Base-by-base conservation (phyloP, 2,888 invertebrate genomes). In the Anarsia innoxiella region DNA sequence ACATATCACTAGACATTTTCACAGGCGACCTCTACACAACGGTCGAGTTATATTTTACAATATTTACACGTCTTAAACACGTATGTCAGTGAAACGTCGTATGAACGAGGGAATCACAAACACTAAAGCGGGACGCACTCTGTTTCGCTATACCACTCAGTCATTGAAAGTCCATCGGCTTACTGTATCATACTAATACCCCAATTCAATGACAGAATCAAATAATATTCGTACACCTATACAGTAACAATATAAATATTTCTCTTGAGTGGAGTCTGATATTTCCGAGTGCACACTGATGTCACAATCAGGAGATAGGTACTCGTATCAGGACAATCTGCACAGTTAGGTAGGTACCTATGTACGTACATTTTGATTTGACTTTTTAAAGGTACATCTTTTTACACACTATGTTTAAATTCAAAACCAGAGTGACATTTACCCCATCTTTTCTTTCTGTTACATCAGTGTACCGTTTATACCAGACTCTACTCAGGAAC, bases 121-220 rank as follows among this genome's bases (percentile, higher is more conserved):
- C 66, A 67, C 70, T 59, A 59, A 74, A 78, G 78, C 78, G 56
- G 67, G 64, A 74, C 70, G 72, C 76, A 68, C 68, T 71, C 63
- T 47, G 29, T 48, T 46, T 44, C 56, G 60, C 60, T 69, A 64
- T 58, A 63, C 63, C 74, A 69, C 68, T 74, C 78, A 73, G 71
- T 71, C 82, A 82, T 82, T 53, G 82, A 83, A 83, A 83, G 83
- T 83, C 80, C 83, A 84, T 83, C 84, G 84, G 84, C 82, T 59
- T 59, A 61, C 59, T 71, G 64, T 71, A 73, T 66, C 67, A 58
- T 66, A 61, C 72, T 74, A 75, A 76, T 76, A 76, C 70, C 73
- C 72, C 74, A 67, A 69, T 65, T 63, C 73, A 72, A 79, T 68
- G 61, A 75, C 68, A 56, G 55, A 79, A 79, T 66, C 45, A 66